Evolutionary conservation across 1,140 invertebrate genomes (phyloP).

Genomic region (Diorhabda carinulata): DNA sequence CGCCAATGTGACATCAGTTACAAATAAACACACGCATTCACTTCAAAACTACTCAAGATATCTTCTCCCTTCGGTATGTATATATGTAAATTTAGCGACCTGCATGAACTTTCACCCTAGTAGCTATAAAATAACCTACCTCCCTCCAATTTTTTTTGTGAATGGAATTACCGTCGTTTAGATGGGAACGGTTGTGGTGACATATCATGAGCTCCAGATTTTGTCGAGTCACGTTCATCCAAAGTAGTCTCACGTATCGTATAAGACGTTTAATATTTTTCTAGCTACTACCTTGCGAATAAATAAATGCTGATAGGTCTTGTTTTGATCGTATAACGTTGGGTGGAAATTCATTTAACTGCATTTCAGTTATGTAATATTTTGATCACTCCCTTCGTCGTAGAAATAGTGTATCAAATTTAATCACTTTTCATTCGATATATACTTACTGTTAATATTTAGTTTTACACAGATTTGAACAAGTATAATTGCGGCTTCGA

Average conservation of each 20-base stretch:
- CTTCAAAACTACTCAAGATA: not conserved
- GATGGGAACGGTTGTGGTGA: constrained; percentile 1
- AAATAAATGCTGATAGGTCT: not conserved
- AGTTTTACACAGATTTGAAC: too few species aligned
- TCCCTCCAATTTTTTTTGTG: not conserved
- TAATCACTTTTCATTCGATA: too few species aligned
- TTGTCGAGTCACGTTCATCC: not conserved
- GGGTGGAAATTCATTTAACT: too few species aligned
- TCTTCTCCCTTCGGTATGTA: not conserved
- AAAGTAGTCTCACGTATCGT: not conserved
- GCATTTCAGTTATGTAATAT: too few species aligned
- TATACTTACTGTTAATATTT: too few species aligned
- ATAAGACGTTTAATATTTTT: constrained; percentile 3
- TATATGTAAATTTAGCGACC: not conserved
- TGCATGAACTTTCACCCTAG: constrained; percentile 1
- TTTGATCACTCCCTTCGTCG: too few species aligned
- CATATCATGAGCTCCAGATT: not conserved
- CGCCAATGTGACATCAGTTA: not conserved
- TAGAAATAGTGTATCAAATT: too few species aligned
- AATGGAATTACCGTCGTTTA: constrained; percentile 2
- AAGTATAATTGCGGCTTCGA: too few species aligned
- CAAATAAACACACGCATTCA: constrained; percentile 2
- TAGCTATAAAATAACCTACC: not conserved
- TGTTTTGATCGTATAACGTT: not conserved
- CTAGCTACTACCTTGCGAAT: not conserved